These are phyloP conservation scores for Drosophila melanogaster DNA, from an alignment of 1,140 invertebrate genomes.

Conservation along the genomic window DNA sequence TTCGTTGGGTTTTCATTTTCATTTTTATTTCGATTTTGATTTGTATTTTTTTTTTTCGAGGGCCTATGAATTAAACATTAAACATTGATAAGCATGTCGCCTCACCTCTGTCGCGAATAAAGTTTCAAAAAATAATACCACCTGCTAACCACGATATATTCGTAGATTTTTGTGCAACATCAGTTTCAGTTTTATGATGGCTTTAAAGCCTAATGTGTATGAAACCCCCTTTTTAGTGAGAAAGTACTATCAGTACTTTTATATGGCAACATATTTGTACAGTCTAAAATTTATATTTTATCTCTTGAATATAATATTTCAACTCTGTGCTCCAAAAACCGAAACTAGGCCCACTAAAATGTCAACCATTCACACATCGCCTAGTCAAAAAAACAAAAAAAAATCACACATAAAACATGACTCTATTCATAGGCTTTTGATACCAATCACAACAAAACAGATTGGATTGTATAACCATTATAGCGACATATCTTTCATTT, in stretches of 20 bases:
- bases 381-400: background rate
- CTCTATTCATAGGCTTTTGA: slow-evolving; percentile 9
- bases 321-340: background rate
- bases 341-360: background rate
- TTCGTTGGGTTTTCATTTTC: background rate
- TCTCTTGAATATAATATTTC: no score
- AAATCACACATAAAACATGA: slow-evolving; percentile 9
- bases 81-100: slow-evolving; percentile 43
- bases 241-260: no score
- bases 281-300: no score
- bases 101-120: slow-evolving; percentile 11
- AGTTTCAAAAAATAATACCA: slow-evolving; percentile 1
- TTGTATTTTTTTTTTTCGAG: background rate
- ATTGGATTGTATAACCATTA: slow-evolving; percentile 24
- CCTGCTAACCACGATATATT: background rate
- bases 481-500: slow-evolving; percentile 33
- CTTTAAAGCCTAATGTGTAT: no score
- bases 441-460: slow-evolving; percentile 16
- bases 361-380: slow-evolving; percentile 5
- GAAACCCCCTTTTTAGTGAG: no score
- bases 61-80: slow-evolving; percentile 50
- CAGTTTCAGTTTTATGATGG: background rate
- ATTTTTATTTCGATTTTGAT: background rate
- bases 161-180: slow-evolving; percentile 12
- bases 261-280: no score